Evolutionary conservation across 1,140 invertebrate species (phyloP).

Genomic region (Pseudobourletiella spinata): DNA sequence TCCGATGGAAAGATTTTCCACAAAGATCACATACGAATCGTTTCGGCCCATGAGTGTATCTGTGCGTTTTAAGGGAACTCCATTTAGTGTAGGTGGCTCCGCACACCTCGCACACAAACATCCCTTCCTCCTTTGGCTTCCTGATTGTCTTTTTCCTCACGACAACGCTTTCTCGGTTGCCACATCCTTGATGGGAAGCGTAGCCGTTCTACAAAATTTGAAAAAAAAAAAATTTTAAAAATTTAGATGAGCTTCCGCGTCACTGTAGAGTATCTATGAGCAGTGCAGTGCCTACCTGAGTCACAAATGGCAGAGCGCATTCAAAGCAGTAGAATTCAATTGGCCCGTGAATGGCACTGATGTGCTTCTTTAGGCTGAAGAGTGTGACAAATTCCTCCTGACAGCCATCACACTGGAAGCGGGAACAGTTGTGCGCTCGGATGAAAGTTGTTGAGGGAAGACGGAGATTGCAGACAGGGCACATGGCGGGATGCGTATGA

Average conservation of each 20-base stretch:
- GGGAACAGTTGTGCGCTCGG: conserved; percentile 5
- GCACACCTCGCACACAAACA: conserved; percentile 38
- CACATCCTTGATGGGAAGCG: conserved; percentile 4
- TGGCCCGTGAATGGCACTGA: conserved; percentile 1
- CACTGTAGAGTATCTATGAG: no score
- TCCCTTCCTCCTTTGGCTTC: background rate
- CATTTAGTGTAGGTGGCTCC: conserved; percentile 38
- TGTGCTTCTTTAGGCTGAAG: conserved; percentile 24
- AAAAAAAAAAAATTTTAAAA: no score
- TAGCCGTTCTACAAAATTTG: conserved; percentile 3
- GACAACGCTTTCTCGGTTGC: background rate
- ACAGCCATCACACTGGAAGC: conserved; percentile 10
- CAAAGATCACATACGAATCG: conserved; percentile 44
- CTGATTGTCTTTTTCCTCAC: background rate
- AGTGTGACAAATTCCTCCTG: conserved; percentile 21
- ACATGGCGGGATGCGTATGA: conserved; percentile 43
- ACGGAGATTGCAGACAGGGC: conserved; percentile 40
- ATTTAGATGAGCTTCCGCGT: no score
- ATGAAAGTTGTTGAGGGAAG: conserved; percentile 33
- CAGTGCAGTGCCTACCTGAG: conserved; percentile 2
- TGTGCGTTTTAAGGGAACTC: conserved; percentile 39
- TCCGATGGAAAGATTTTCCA: conserved; percentile 45
- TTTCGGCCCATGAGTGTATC: conserved; percentile 40
- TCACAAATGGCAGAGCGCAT: conserved; percentile 32
- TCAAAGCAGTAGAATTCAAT: conserved; percentile 34